A percentile compares a stretch with the other conserved stretches of the same genome.
Evolutionary conservation across 2,113 vertebrate genomes (phyloP).

Genomic region (Motacilla tschutschensis): DNA sequence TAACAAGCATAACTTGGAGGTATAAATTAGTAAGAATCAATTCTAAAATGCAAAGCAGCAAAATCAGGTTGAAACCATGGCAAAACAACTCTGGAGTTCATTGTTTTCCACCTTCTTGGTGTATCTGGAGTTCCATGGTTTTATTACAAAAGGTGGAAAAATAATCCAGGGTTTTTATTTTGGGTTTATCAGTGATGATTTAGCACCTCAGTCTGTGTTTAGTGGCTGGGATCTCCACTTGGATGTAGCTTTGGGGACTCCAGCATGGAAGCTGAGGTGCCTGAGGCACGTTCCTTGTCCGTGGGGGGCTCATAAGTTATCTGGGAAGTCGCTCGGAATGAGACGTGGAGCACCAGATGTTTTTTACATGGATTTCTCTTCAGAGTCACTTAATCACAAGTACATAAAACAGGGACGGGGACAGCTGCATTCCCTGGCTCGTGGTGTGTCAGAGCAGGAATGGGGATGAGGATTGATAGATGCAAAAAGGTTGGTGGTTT

Average conservation of each 20-base stretch:
- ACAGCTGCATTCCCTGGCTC: constrained; percentile 9
- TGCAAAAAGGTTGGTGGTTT: not conserved
- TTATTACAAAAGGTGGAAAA: not conserved
- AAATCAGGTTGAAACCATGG: not conserved
- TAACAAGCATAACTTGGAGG: not conserved
- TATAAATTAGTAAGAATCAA: not conserved
- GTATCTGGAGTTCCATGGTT: not conserved
- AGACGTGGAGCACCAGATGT: not conserved
- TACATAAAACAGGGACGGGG: constrained; percentile 10
- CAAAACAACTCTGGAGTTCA: not conserved
- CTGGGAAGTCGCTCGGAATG: fast-evolving
- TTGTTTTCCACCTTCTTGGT: not conserved
- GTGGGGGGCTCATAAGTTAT: constrained; percentile 1
- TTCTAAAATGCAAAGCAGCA: not conserved
- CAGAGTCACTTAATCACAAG: constrained; percentile 33
- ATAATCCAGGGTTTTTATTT: not conserved
- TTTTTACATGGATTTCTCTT: constrained; percentile 35
- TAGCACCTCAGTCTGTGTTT: not conserved
- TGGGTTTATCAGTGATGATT: not conserved
- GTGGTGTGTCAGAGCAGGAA: not conserved
- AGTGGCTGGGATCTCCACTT: not conserved
- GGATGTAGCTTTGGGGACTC: not conserved
- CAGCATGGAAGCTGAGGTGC: not conserved
- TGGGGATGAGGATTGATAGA: constrained; percentile 2
- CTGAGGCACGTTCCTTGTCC: not conserved